Conservation (phyloP, 2,113 vertebrate genomes). For the Pelodiscus sinensis region DNA sequence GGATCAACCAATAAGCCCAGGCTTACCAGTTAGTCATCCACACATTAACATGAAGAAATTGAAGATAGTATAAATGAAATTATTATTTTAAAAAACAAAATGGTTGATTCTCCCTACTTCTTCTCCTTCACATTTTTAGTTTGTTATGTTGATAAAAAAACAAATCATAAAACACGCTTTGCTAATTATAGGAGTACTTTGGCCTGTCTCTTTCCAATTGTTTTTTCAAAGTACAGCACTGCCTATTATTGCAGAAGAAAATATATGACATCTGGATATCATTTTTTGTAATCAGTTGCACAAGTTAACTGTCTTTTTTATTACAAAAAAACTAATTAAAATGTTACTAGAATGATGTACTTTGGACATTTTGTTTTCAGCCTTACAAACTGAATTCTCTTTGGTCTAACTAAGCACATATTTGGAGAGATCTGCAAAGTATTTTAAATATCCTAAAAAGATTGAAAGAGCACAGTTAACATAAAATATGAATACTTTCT, state of each 20-base stretch:
- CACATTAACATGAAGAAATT: neutral
- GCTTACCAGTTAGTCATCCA: too few relatives aligned
- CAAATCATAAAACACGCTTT: neutral
- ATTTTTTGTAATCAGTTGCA: constrained; percentile 15
- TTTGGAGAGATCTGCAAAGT: neutral
- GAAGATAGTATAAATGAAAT: neutral
- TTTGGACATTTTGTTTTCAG: neutral
- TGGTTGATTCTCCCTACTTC: neutral
- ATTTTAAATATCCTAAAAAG: constrained; percentile 14
- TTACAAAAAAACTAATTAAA: constrained; percentile 39
- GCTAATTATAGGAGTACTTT: neutral
- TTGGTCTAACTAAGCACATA: constrained; percentile 32
- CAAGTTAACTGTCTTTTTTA: neutral
- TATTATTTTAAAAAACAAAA: neutral
- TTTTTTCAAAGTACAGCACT: neutral
- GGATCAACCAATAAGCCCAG: too few relatives aligned
- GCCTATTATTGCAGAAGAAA: neutral
- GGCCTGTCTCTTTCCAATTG: neutral
- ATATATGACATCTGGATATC: neutral
- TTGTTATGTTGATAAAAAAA: neutral
- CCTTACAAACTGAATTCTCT: neutral
- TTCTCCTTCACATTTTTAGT: neutral
- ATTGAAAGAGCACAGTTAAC: constrained; percentile 34
- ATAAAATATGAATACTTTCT: constrained; percentile 32
- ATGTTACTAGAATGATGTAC: neutral